Base-by-base conservation (phyloP, 2,888 invertebrate genomes). In the Oligia fasciuncula region DNA sequence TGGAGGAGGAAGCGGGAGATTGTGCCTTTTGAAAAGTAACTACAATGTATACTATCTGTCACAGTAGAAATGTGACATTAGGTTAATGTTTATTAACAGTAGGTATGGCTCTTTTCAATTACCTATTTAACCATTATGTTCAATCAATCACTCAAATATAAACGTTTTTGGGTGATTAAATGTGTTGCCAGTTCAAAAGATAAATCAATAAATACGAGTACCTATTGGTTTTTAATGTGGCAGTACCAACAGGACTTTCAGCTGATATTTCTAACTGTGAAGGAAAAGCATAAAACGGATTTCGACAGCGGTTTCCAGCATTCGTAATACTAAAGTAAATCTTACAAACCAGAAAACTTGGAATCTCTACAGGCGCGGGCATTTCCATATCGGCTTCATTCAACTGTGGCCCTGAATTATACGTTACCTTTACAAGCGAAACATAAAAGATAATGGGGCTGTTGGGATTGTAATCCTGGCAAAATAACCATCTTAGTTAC, bases 381-480 rank as follows among this genome's bases (percentile, higher is more conserved):
- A 4, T 57, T 49, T 23, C 17, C 8, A 40, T 69, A 49, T 62
- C 19, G 14, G 54, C 14, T 49, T 79, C 13, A 23, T 60, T 49
- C 23, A 51, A 51, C n/a, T 49, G 9, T 43, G 51, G 11, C 11
- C n/a, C 40, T 43, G 5, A 66, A 51, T 51, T 14, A 23, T 60
- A 40, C 29, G n/a, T 43, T 73, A 80, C 69, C 63, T 69, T 65
- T n/a, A 29, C n/a, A 72, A 79, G 35, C 40, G 0, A 17, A 66
- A 62, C 60, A 72, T 81, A 63, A 80, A 65, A 72, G 49, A 6
- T 75, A 72, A 65, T 72, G 67, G 23, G 23, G 57, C 29, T 60
- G 35, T 81, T 14, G 54, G 49, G 23, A n/a, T 11, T 14, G 62
- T 57, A 46, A 63, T 66, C 66, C 17, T 46, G 54, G 4, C 75